Base-by-base conservation (phyloP, 2,888 invertebrate species). In the Linnaemya vulpina region DNA sequence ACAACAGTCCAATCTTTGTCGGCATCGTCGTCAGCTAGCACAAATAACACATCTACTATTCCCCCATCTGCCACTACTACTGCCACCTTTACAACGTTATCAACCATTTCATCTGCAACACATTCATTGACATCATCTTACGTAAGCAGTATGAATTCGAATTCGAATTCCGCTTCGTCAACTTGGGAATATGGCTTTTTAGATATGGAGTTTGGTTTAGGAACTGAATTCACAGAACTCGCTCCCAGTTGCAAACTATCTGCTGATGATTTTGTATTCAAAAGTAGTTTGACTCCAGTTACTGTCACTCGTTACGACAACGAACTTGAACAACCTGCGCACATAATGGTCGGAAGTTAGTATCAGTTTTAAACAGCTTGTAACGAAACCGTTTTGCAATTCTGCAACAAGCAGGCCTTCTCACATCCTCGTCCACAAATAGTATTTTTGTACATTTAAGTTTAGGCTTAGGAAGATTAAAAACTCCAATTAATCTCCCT, bases 271-370 rank as follows among this genome's bases (percentile, higher is more conserved):
- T 94, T 94, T 84, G 92, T 94, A 35, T 92, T 94, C 71, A 93
- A 93, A 88, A 91, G 90, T 70, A 92, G 92, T 55, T 89, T 93
- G 30, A 90, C 92, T 40, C 90, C 91, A n/a, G 90, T 92, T 35
- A 89, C 90, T 13, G 89, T 89, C 49, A 87, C 89, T 71, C 89
- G 90, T 55, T 90, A 92, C 83, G 92, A 93, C 84, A 93, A 93
- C 71, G 93, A 93, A 88, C 92, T 94, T 87, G 94, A 94, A 88
- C 91, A 93, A 87, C 93, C 94, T 81, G 94, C 94, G 91, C 94
- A 94, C 89, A 93, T 94, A 85, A 92, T 94, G 90, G 94, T 94
- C 83, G 94, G 94, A 88, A 92, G 93, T 92, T 93, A 93, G 93
- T 92, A 92, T 92, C 91, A 91, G 89, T 89, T 91, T 90, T 91